Conservation (phyloP, 2,113 vertebrate genomes). For the Archilochus colubris region DNA sequence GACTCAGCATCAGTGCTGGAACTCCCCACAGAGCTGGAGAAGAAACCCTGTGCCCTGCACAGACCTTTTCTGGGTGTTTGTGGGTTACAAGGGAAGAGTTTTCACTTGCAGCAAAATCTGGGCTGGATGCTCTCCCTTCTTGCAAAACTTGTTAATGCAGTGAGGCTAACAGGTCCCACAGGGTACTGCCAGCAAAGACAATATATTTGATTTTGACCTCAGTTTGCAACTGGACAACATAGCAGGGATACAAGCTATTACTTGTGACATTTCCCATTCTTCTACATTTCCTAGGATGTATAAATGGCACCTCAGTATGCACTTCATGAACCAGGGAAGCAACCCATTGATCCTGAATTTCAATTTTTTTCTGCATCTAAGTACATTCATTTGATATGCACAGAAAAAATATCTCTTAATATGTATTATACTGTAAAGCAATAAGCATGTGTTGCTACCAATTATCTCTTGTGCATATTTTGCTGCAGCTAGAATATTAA, state of each 20-base stretch:
- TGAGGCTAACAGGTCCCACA: neutral
- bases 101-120: neutral
- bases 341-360: neutral
- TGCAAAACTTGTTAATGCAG: neutral
- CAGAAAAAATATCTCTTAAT: neutral
- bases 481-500: neutral
- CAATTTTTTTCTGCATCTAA: neutral
- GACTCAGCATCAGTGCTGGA: fast-evolving
- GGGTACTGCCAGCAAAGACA: neutral
- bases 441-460: neutral
- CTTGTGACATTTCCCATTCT: slow-evolving; percentile 30
- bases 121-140: neutral
- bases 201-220: neutral
- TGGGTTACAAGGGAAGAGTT: neutral
- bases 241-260: neutral
- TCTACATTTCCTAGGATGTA: neutral
- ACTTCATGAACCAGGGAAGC: neutral
- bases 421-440: neutral
- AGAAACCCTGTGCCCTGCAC: neutral
- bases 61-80: neutral
- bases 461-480: neutral
- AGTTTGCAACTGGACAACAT: slow-evolving; percentile 6
- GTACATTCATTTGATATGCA: neutral
- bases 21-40: neutral
- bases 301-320: slow-evolving; percentile 36